A percentile compares a stretch with the other conserved stretches of the same genome.
These are phyloP conservation scores for Cantharis flavilabris DNA, from an alignment of 2,888 invertebrate species.

Conservation along the genomic window DNA sequence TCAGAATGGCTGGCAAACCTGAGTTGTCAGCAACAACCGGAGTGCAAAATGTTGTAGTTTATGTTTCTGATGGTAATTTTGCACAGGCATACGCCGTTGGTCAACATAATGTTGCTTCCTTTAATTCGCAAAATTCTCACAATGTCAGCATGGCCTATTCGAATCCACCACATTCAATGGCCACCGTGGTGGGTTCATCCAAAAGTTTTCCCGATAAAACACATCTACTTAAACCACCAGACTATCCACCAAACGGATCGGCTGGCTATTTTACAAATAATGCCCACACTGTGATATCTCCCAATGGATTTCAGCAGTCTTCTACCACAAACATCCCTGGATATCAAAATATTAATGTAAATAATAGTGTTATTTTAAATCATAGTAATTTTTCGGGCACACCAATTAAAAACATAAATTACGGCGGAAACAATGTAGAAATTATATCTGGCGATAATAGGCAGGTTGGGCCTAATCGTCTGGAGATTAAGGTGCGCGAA, in stretches of 20 bases:
- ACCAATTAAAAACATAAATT: constrained; percentile 29
- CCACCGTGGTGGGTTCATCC: constrained; percentile 45
- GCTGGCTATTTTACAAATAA: constrained; percentile 32
- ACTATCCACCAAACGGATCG: constrained; percentile 36
- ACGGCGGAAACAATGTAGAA: constrained; percentile 38
- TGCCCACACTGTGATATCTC: constrained; percentile 47
- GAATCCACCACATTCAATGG: constrained; percentile 46
- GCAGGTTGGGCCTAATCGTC: constrained; percentile 43
- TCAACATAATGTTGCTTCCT: constrained; percentile 53
- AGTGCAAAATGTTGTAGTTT: constrained; percentile 63
- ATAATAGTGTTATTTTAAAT: constrained; percentile 31
- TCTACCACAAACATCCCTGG: constrained; percentile 30
- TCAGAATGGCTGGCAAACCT: constrained; percentile 79
- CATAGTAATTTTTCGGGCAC: constrained; percentile 30
- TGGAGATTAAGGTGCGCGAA: constrained; percentile 38
- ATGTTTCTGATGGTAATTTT: constrained; percentile 63
- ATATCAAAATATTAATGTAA: constrained; percentile 44
- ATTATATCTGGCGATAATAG: constrained; percentile 39
- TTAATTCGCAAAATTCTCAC: constrained; percentile 44
- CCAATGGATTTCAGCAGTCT: constrained; percentile 48
- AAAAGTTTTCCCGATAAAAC: constrained; percentile 43
- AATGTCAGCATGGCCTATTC: constrained; percentile 54
- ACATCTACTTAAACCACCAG: constrained; percentile 38
- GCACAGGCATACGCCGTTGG: constrained; percentile 59
- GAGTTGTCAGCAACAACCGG: constrained; percentile 65